Evolutionary conservation across 92 coral and sea anemone genomes (phyloP), one percentile per base, ranked within the genome.

Genomic region (Heliopora coerulea): DNA sequence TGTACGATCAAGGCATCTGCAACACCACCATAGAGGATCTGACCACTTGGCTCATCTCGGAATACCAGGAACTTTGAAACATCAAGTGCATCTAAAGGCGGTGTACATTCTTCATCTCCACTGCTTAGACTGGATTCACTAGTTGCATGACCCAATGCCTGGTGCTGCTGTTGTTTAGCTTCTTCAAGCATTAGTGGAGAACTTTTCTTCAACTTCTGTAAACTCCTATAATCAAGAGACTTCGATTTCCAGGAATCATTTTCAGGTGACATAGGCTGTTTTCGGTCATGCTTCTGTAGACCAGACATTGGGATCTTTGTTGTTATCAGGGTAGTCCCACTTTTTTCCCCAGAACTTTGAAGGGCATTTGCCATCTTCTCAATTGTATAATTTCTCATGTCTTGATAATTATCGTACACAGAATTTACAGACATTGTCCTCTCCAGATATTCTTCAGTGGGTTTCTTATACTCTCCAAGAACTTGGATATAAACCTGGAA

Each of bases 1-100:
- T 90, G 90, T 19, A 90, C 99, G 72, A 95, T 85, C 46, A 95
- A 69, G 32, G 99, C 99, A 88, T 95, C 99, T n/a, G 91, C 87
- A 44, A 96, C 99, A 17, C 99, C 99, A 54, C 99, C 99, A 18
- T 89, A 75, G 17, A 95, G 83, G 62, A 91, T 84, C 49, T 82
- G 83, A 7, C 91, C 96, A 39, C 87, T 91, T 20, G 85, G 74
- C 52, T 75, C 86, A 7, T 82, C 79, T 18, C 99, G 91, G 42
- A 82, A 86, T 3, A 95, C 99, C 58, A 95, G 74, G 74, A 95
- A 95, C 65, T 86, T 83, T 14, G 89, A 80, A 49, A 95, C 99
- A 86, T 90, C 99, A 58, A 95, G 75, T 33, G 95, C 87, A 79
- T 95, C 99, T n/a, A 95, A 69, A 0, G 99, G 96, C 23, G 99